Conservation (phyloP, 2,113 vertebrate species). For the Cephalopterus ornatus region DNA sequence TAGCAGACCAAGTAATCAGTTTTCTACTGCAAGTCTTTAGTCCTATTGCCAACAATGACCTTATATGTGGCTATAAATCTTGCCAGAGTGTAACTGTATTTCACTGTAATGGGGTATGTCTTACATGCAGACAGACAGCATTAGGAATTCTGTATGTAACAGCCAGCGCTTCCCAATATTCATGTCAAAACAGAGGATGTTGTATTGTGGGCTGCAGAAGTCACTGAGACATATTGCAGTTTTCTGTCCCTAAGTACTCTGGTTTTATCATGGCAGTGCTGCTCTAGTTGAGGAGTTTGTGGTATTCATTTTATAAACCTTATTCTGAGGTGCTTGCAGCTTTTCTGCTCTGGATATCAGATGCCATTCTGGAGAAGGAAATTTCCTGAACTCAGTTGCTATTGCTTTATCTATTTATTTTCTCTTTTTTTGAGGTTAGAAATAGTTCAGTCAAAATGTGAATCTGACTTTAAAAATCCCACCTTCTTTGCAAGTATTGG, state of each 20-base stretch:
- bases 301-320: background rate
- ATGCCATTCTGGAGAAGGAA: background rate
- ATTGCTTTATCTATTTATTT: background rate
- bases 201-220: background rate
- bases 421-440: background rate
- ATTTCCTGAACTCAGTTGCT: background rate
- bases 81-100: background rate
- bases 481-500: background rate
- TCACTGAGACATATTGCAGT: background rate
- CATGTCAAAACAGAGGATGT: background rate
- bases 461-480: background rate
- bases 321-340: background rate
- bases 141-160: constrained; percentile 20
- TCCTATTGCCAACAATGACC: background rate
- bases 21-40: background rate
- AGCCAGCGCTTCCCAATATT: background rate
- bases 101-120: background rate
- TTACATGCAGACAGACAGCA: background rate
- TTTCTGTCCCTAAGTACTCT: background rate
- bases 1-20: background rate
- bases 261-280: background rate
- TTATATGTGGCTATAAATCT: constrained; percentile 17
- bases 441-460: background rate
- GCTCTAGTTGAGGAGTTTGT: background rate
- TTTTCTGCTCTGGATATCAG: background rate